phyloP scores from a whole-genome alignment of 1,140 invertebrate species.

The Cylas formicarius region DNA sequence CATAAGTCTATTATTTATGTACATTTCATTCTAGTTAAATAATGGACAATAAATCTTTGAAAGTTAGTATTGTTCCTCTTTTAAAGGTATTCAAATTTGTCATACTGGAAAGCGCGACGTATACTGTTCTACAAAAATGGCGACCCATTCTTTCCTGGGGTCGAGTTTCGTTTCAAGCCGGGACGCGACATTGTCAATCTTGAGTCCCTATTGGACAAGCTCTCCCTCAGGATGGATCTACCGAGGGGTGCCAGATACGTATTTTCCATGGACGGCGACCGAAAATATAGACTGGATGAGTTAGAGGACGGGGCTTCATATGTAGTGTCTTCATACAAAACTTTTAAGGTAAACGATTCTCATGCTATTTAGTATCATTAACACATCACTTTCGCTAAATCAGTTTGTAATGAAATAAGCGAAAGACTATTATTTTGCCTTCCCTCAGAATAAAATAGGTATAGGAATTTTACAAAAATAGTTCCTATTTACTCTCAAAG shows the following conservation, averaged over 20 bases:
- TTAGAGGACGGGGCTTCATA: constrained; percentile 85
- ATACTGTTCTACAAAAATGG: constrained; percentile 92
- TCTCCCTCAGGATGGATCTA: constrained; percentile 73
- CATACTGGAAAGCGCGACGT: constrained; percentile 76
- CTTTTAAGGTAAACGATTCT: too few species aligned
- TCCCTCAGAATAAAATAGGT: too few species aligned
- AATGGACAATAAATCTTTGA: too few species aligned
- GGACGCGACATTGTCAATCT: constrained; percentile 79
- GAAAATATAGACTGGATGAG: constrained; percentile 76
- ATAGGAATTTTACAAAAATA: too few species aligned
- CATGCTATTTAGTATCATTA: too few species aligned
- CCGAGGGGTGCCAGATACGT: constrained; percentile 80
- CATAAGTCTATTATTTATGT: too few species aligned
- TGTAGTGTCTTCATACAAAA: constrained; percentile 84
- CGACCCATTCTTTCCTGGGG: constrained; percentile 82
- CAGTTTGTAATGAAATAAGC: too few species aligned
- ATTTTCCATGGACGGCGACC: constrained; percentile 82
- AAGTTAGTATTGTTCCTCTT: too few species aligned
- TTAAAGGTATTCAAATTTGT: constrained; percentile 48
- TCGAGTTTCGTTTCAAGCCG: constrained; percentile 82
- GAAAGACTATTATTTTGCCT: too few species aligned
- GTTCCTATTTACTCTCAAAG: too few species aligned
- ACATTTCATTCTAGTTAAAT: too few species aligned
- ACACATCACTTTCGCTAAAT: too few species aligned
- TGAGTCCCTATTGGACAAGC: constrained; percentile 76